Evolutionary conservation across 2,113 vertebrate species (phyloP), one percentile per base, ranked within the genome.

Genomic region (Perca flavescens): DNA sequence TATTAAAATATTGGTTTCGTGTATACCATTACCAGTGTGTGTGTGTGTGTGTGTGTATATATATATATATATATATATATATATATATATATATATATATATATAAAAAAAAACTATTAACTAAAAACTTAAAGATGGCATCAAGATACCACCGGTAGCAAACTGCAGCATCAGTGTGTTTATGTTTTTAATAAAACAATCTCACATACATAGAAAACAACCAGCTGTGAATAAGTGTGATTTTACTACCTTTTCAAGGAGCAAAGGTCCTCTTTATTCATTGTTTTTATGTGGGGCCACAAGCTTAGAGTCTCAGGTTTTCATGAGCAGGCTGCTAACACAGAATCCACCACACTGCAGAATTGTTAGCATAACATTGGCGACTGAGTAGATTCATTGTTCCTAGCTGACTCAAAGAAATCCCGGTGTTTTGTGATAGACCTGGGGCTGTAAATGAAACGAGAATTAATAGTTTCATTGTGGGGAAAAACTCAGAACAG

Each of bases 231-330:
- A 78, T 58, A 62, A 40, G 54, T 77, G 67, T 63, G 43, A 79
- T 7, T 86, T 85, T 83, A 75, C 67, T 49, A 28, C 67, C 46
- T 70, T 73, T 63, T 78, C 21, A 16, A 46, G 49, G 65, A 78
- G 79, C 79, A 86, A 84, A 77, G 79, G 67, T 79, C 52, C 5
- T 88, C 88, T 86, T 80, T 89, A 77, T 89, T 7, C 21, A 82
- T 34, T n/a, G 52, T 68, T 61, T 77, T 46, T 62, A 63, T 5
- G 2, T 28, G 58, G 52, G 79, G 19, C 53, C 74, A 71, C 62
- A 46, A 31, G 61, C 71, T 0, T 0, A 12, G 61, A 63, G 73
- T 54, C 5, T 83, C 65, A 34, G 62, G 74, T 85, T 88, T 86
- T 88, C 74, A 69, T 17, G 62, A 74, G 54, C 68, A 43, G 82